Evolutionary conservation across 2,797 vertebrate species (phyloP).

Genomic region (Leuciscus waleckii): DNA sequence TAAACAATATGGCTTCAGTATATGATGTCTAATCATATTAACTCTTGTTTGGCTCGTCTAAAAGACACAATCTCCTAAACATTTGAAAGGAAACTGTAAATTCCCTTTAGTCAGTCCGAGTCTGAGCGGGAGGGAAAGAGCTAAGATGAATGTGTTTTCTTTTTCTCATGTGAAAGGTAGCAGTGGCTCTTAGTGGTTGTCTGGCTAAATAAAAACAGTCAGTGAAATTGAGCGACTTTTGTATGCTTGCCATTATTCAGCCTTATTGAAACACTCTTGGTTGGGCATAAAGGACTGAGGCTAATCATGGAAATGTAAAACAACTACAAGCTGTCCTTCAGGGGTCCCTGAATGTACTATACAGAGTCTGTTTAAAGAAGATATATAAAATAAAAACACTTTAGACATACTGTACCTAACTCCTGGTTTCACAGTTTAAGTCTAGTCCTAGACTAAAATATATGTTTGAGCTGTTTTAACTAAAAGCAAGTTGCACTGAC

Average conservation of each 20-base stretch:
- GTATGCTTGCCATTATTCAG: constrained; percentile 39
- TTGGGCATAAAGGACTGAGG: neutral
- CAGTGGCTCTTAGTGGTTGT: constrained; percentile 24
- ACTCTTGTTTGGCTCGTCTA: neutral
- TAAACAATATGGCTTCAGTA: neutral
- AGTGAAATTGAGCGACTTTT: constrained; percentile 27
- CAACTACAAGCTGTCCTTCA: neutral
- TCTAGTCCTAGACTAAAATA: neutral
- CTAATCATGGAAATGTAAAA: neutral
- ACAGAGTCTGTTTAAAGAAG: neutral
- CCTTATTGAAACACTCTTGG: constrained; percentile 9
- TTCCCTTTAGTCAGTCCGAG: constrained; percentile 20
- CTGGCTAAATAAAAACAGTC: constrained; percentile 28
- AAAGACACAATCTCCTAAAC: constrained; percentile 28
- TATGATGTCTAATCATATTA: constrained; percentile 12
- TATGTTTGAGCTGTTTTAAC: too few relatives aligned
- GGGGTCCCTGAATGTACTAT: too few relatives aligned
- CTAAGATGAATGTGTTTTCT: constrained; percentile 47
- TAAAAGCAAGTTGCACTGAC: too few relatives aligned
- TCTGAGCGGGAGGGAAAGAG: constrained; percentile 29
- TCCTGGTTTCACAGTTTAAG: neutral
- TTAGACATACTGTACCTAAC: neutral
- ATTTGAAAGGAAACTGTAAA: constrained; percentile 12
- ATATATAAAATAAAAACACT: neutral
- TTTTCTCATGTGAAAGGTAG: constrained; percentile 40